These are phyloP conservation scores for Progne subis DNA, from an alignment of 2,113 vertebrate species.

Conservation along the genomic window DNA sequence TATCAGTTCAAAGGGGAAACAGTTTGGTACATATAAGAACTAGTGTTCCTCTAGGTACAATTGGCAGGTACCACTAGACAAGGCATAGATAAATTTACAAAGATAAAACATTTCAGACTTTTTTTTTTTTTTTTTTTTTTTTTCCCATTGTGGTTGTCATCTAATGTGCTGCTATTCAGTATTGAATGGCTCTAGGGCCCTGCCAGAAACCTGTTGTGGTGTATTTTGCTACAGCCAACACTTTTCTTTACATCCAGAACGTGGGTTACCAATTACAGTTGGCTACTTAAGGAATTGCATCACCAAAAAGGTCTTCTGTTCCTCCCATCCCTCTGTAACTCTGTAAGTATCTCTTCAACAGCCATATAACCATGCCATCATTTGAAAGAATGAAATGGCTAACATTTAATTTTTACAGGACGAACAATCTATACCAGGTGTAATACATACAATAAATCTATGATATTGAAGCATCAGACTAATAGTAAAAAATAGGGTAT, in stretches of 20 bases:
- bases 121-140: neutral
- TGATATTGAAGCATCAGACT: neutral
- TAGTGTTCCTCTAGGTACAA: neutral
- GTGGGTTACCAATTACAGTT: neutral
- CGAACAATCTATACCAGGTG: neutral
- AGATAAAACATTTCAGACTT: neutral
- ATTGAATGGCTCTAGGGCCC: neutral
- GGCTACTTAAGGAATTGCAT: neutral
- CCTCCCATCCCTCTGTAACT: neutral
- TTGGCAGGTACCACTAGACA: neutral
- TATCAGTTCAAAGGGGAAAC: neutral
- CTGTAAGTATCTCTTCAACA: neutral
- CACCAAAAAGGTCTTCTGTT: neutral
- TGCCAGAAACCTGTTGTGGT: neutral
- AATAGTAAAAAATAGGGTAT: neutral
- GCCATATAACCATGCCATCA: neutral
- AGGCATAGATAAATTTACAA: neutral
- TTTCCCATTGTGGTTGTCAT: neutral
- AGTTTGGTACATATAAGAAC: neutral
- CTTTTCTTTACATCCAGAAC: neutral
- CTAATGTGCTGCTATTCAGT: neutral
- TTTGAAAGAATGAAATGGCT: neutral
- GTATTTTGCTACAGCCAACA: neutral
- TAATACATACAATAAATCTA: neutral
- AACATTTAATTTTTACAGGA: neutral